Percentiles rank a stretch among this genome's conserved stretches.
Conservation (phyloP, 2,888 invertebrate species). For the Xanthia togata region DNA sequence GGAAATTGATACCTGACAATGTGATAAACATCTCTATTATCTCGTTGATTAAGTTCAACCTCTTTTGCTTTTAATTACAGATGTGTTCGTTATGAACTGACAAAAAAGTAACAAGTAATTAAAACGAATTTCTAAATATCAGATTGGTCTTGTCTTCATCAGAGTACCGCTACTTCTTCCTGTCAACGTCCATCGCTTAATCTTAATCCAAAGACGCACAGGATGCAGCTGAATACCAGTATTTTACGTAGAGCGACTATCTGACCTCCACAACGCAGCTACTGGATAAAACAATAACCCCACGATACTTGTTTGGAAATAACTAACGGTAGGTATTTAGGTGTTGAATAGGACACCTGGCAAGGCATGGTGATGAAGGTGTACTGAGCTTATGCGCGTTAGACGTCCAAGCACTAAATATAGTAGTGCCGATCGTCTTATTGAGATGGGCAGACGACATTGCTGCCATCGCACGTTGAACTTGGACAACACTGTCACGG, state of each 20-base stretch:
- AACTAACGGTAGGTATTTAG: too few relatives aligned
- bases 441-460: not conserved
- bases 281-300: too few relatives aligned
- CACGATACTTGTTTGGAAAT: too few relatives aligned
- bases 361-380: not conserved
- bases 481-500: not conserved
- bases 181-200: not conserved
- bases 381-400: not conserved
- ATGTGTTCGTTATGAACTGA: not conserved
- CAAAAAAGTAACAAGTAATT: conserved; percentile 25
- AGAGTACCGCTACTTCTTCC: not conserved
- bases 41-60: conserved; percentile 30
- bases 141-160: not conserved
- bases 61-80: conserved; percentile 47
- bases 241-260: too few relatives aligned
- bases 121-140: not conserved
- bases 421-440: not conserved
- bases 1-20: conserved; percentile 61
- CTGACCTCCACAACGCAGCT: too few relatives aligned
- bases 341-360: not conserved
- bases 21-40: conserved; percentile 51
- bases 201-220: too few relatives aligned
- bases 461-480: not conserved
- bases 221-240: too few relatives aligned
- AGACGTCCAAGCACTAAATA: not conserved